phyloP scores from a whole-genome alignment of 2,888 invertebrate genomes.

The Tineola bisselliella region DNA sequence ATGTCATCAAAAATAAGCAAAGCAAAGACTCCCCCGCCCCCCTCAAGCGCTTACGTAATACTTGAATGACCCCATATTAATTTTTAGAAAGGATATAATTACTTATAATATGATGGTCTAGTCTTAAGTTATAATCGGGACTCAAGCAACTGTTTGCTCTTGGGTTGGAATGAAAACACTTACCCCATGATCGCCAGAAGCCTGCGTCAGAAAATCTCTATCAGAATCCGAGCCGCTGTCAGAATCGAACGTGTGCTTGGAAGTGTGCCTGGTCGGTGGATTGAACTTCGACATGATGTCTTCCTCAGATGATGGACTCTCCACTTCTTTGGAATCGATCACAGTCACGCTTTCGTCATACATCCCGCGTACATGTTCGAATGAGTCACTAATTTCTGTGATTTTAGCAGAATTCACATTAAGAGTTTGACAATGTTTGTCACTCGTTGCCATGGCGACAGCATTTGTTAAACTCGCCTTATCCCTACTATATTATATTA shows the following conservation, averaged over 20 bases:
- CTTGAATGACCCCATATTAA: no score
- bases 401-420: conserved; percentile 26
- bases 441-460: conserved; percentile 53
- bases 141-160: no score
- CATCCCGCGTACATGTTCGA: conserved; percentile 42
- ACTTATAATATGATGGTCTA: no score
- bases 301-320: conserved; percentile 50
- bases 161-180: conserved; percentile 18
- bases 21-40: no score
- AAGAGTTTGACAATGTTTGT: conserved; percentile 61
- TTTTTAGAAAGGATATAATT: no score
- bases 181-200: conserved; percentile 34
- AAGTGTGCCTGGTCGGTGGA: conserved; percentile 50
- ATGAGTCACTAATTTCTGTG: conserved; percentile 17
- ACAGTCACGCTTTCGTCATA: conserved; percentile 71
- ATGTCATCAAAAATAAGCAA: no score
- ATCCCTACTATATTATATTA: no score
- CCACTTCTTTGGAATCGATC: conserved; percentile 65
- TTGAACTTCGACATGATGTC: conserved; percentile 57
- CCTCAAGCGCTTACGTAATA: no score
- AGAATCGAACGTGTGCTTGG: conserved; percentile 54
- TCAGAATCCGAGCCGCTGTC: conserved; percentile 52
- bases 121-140: no score
- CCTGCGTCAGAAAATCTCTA: conserved; percentile 34
- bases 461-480: not conserved